Base-by-base conservation (phyloP, 2,888 invertebrate species). In the Brachylomia viminalis region DNA sequence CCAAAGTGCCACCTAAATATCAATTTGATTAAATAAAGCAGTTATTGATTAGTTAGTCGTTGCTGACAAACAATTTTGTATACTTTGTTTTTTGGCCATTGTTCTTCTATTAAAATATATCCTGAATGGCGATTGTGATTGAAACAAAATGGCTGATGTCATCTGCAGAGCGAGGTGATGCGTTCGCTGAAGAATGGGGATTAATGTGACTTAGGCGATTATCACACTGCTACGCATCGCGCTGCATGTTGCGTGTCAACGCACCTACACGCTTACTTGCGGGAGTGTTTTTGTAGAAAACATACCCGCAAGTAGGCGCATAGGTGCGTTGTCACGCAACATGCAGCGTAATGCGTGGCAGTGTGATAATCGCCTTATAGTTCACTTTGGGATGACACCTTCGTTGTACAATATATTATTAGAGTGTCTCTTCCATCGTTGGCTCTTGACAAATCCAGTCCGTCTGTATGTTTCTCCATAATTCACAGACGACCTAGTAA, bases 401-500 rank as follows among this genome's bases (percentile, higher is more conserved):
- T 33, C 17, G 33, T 1, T 33, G 11, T 67, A 67, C n/a, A 13
- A n/a, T 58, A 20, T 20, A 66, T 58, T 58, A 67, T 49, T 49
- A 38, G 17, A 33, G 20, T 58, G 56, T n/a, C 17, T 23, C 10
- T 47, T 30, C 47, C 20, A 33, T 45, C 38, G n/a, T 49, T 23
- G 38, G n/a, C 23, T 42, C 20, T 27, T 38, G 17, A 42, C 23
- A 56, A 56, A n/a, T 47, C 33, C 13, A 75, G 56, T 64, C 10
- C 17, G 15, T 56, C 56, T 27, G 75, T 42, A 74, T n/a, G 62
- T 66, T 23, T 27, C 15, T 61, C 23, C 68, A 61, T 61, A 56
- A 30, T n/a, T 42, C 45, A 27, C 38, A 42, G 42, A 8, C 52
- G 56, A 65, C 38, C 69, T 30, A 65, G 83, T 74, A 65, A 83